These are phyloP conservation scores for Drosophila tani DNA, from an alignment of 1,140 invertebrate genomes.

Conservation along the genomic window DNA sequence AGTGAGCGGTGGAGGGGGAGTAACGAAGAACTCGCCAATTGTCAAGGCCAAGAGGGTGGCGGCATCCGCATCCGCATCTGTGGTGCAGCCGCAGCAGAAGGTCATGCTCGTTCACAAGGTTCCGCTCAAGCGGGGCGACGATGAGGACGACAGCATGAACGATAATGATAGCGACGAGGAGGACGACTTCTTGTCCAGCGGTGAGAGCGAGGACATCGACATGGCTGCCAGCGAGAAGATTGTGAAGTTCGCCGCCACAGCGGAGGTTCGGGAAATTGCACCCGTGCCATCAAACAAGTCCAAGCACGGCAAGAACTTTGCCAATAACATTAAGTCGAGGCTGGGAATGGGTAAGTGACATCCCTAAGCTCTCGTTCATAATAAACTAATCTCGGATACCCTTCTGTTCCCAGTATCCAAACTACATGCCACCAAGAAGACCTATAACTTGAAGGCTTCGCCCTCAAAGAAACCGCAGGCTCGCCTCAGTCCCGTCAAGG, in stretches of 20 bases:
- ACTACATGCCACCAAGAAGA: slow-evolving; percentile 74
- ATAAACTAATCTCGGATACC: background rate
- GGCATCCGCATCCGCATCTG: slow-evolving; percentile 21
- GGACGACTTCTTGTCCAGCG: slow-evolving; percentile 41
- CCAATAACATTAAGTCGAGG: slow-evolving; percentile 70
- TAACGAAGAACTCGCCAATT: slow-evolving; percentile 65
- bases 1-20: slow-evolving; percentile 12
- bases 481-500: slow-evolving; percentile 66
- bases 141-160: slow-evolving; percentile 73
- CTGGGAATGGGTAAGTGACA: slow-evolving; percentile 67
- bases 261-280: slow-evolving; percentile 82
- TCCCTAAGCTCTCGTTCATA: background rate
- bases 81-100: slow-evolving; percentile 63
- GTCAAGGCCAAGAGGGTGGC: slow-evolving; percentile 70
- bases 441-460: slow-evolving; percentile 75
- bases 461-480: slow-evolving; percentile 45
- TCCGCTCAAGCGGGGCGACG: slow-evolving; percentile 70
- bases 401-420: slow-evolving; percentile 53
- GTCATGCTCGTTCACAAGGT: slow-evolving; percentile 83
- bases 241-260: slow-evolving; percentile 81
- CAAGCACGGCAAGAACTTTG: slow-evolving; percentile 56
- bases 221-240: slow-evolving; percentile 68
- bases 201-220: slow-evolving; percentile 43
- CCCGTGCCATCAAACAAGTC: slow-evolving; percentile 51
- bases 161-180: slow-evolving; percentile 23